Evolutionary conservation across 2,113 vertebrate species (phyloP).

Genomic region (human (Homo sapiens)): DNA sequence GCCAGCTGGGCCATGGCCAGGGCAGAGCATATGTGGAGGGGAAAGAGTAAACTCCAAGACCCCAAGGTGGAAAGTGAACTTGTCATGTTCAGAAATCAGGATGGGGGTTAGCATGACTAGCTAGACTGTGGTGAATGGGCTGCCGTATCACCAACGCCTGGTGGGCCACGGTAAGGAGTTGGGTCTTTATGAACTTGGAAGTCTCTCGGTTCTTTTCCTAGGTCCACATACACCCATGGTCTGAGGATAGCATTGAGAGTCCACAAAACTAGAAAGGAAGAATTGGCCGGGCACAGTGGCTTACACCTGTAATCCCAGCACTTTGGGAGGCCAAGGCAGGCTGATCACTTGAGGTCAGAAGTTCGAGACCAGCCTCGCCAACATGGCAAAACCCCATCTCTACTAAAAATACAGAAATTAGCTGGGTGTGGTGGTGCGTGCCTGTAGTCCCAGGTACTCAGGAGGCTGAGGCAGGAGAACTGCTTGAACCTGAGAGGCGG

Average conservation of each 20-base stretch:
- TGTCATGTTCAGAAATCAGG: background rate
- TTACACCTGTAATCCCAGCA: no score
- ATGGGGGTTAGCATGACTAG: background rate
- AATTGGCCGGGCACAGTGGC: background rate
- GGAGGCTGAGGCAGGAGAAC: no score
- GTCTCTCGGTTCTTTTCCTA: background rate
- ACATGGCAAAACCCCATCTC: no score
- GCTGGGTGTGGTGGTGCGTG: fast-evolving
- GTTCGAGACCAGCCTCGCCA: no score
- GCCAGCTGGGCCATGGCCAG: background rate
- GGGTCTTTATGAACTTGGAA: background rate
- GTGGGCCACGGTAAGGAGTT: background rate
- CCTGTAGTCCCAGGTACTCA: no score
- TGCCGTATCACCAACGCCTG: background rate
- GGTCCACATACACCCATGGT: background rate
- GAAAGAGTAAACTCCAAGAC: background rate
- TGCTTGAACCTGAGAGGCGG: no score
- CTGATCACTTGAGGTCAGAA: no score
- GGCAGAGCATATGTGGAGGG: background rate
- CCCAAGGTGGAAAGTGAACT: background rate
- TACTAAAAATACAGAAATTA: no score
- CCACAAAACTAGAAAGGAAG: background rate
- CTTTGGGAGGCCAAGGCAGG: no score
- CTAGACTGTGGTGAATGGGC: background rate
- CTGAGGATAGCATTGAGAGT: background rate